phyloP scores from a whole-genome alignment of 2,888 invertebrate genomes.

The Cephus spinipes region DNA sequence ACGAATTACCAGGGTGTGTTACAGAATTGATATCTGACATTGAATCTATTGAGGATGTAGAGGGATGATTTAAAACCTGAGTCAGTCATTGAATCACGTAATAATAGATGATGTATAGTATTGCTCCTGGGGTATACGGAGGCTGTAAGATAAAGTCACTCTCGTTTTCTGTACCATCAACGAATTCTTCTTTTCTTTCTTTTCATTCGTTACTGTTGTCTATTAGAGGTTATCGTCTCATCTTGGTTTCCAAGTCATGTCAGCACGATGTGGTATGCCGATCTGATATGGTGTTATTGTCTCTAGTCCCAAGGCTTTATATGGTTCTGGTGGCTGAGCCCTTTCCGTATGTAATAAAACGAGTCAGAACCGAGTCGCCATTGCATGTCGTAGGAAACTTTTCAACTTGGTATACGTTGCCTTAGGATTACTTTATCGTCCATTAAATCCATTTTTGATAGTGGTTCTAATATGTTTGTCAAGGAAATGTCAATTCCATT shows the following conservation, averaged over 20 bases:
- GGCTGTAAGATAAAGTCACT: neutral
- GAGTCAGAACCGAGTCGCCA: neutral
- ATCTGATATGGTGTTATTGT: constrained; percentile 50
- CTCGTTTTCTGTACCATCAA: constrained; percentile 1
- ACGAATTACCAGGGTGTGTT: neutral
- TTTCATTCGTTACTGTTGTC: constrained; percentile 1
- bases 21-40: neutral
- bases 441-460: neutral
- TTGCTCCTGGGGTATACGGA: neutral
- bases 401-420: neutral
- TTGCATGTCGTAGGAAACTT: neutral
- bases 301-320: constrained; percentile 24
- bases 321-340: constrained; percentile 16
- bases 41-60: too few species aligned
- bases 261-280: constrained; percentile 38
- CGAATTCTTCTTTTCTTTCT: neutral
- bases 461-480: neutral
- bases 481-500: neutral
- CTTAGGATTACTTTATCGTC: neutral
- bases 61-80: too few species aligned
- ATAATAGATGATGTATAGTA: neutral
- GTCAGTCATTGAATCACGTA: too few species aligned
- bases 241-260: constrained; percentile 46
- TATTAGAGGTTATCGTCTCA: constrained; percentile 36
- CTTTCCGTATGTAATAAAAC: constrained; percentile 26